Percentiles rank a stretch among this genome's conserved stretches.
These are phyloP conservation scores for Rhimphoctona megacephalus DNA, from an alignment of 2,888 invertebrate genomes.

Conservation along the genomic window DNA sequence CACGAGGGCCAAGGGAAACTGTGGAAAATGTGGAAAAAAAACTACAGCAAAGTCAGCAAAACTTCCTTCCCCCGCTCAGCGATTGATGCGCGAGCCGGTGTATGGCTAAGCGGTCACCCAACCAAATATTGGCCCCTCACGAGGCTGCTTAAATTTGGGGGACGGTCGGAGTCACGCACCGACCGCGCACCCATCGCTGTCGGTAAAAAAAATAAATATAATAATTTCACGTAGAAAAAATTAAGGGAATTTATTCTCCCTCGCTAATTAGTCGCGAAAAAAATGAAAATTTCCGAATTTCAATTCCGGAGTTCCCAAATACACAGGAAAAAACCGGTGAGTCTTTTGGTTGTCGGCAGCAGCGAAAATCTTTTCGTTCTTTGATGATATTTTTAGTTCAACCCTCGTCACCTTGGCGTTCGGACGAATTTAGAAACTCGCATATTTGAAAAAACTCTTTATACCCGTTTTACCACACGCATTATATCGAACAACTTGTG, in stretches of 20 bases:
- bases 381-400: slow-evolving; percentile 52
- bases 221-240: background rate
- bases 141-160: too few relatives aligned
- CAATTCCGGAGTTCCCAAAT: slow-evolving; percentile 2
- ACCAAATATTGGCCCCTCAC: too few relatives aligned
- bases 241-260: background rate
- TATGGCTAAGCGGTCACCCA: too few relatives aligned
- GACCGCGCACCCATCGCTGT: too few relatives aligned
- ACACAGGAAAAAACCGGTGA: background rate
- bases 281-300: background rate
- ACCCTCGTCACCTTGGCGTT: slow-evolving; percentile 50
- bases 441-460: background rate
- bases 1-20: too few relatives aligned
- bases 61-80: too few relatives aligned
- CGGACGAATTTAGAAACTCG: slow-evolving; percentile 32
- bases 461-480: slow-evolving; percentile 2
- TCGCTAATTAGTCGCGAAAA: background rate
- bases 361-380: slow-evolving; percentile 29
- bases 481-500: slow-evolving; percentile 2
- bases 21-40: too few relatives aligned
- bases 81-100: too few relatives aligned
- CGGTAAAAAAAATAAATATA: background rate
- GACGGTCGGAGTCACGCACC: too few relatives aligned
- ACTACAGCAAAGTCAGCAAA: too few relatives aligned
- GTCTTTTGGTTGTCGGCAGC: slow-evolving; percentile 18